Percentiles rank a stretch among this genome's conserved stretches.
Conservation (phyloP, 2,888 invertebrate genomes). For the Synanthedon vespiformis region DNA sequence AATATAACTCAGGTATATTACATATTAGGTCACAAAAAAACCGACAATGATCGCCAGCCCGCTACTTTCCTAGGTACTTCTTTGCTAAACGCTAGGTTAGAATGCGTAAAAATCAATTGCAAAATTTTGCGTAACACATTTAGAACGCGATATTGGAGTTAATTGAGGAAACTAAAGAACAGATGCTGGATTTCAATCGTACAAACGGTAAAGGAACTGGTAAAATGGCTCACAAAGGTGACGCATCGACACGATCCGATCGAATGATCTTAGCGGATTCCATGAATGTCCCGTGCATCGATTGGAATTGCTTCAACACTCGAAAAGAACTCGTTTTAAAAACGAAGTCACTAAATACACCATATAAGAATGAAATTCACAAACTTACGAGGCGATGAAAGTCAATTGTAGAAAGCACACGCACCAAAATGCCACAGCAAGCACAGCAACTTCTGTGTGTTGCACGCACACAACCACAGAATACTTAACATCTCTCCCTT, state of each 20-base stretch:
- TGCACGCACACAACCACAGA: conserved; percentile 49
- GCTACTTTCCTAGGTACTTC: conserved; percentile 8
- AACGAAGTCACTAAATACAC: conserved; percentile 38
- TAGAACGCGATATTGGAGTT: not conserved
- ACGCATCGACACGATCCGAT: conserved; percentile 68
- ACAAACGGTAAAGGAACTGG: conserved; percentile 26
- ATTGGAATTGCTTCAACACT: conserved; percentile 12
- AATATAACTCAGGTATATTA: no score
- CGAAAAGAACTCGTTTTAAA: conserved; percentile 13
- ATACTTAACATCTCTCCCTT: conserved; percentile 2
- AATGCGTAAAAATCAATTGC: conserved; percentile 16
- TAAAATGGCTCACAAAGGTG: conserved; percentile 68
- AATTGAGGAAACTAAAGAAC: not conserved
- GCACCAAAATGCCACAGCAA: conserved; percentile 63
- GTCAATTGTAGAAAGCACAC: conserved; percentile 64
- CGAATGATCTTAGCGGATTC: conserved; percentile 48
- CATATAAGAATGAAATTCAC: conserved; percentile 42
- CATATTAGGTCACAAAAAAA: no score
- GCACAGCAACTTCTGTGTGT: conserved; percentile 51
- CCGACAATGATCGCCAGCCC: not conserved
- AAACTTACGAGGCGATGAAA: conserved; percentile 70
- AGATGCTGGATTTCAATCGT: not conserved
- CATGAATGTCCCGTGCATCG: conserved; percentile 13
- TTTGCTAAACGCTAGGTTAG: conserved; percentile 32
- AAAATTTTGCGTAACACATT: no score